A percentile compares a stretch with the other conserved stretches of the same genome.
Evolutionary conservation across 2,113 vertebrate genomes (phyloP).

Genomic region (Zapornia atra): DNA sequence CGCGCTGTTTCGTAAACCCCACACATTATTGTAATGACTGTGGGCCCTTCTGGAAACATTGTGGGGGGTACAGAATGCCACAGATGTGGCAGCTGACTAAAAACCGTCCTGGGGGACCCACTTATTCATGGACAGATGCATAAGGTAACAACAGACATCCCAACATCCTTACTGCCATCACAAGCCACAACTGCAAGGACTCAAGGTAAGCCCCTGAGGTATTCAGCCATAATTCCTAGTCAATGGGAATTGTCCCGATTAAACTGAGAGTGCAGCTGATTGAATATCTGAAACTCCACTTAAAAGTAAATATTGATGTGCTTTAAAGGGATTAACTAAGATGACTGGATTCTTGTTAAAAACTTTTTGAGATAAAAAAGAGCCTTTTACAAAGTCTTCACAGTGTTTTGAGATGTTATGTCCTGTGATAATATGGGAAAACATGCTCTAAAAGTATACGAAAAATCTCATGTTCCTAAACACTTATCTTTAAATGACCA

Average conservation of each 20-base stretch:
- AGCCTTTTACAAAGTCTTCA: constrained; percentile 5
- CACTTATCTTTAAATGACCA: background rate
- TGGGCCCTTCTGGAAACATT: background rate
- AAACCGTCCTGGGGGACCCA: background rate
- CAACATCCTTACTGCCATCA: background rate
- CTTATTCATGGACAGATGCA: background rate
- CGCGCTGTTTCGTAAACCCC: background rate
- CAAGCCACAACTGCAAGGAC: background rate
- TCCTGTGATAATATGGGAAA: constrained; percentile 31
- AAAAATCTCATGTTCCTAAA: constrained; percentile 23
- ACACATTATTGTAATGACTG: background rate
- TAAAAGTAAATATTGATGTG: constrained; percentile 41
- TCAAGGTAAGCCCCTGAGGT: background rate
- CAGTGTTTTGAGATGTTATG: background rate
- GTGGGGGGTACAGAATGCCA: background rate
- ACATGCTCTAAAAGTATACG: background rate
- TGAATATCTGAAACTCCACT: background rate
- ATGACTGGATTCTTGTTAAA: constrained; percentile 24
- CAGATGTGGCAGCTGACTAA: background rate
- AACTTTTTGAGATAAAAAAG: constrained; percentile 9
- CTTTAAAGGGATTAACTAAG: constrained; percentile 45
- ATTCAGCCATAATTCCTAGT: background rate
- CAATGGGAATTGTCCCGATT: background rate
- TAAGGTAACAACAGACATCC: background rate
- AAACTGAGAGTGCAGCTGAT: background rate